phyloP scores from a whole-genome alignment of 2,113 vertebrate species.

The Mormoops blainvillei region DNA sequence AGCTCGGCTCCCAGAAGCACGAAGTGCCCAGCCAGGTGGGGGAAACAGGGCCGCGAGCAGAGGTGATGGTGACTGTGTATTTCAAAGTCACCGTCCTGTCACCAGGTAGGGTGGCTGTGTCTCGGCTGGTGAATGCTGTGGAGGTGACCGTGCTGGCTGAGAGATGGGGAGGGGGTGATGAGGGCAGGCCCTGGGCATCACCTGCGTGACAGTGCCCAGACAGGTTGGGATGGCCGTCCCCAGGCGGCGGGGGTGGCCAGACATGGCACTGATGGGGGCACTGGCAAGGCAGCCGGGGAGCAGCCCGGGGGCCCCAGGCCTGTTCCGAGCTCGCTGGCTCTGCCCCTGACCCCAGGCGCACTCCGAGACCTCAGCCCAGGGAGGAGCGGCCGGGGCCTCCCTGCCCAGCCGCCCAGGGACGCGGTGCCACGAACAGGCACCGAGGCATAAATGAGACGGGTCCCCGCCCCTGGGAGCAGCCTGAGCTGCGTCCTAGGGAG shows the following conservation, averaged over 20 bases:
- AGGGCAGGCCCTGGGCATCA: background rate
- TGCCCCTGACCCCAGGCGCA: background rate
- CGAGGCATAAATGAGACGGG: fast-evolving
- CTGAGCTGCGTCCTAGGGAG: background rate
- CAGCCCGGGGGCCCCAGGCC: background rate
- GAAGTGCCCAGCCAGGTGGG: fast-evolving
- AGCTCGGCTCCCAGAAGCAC: background rate
- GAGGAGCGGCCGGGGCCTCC: too few species aligned
- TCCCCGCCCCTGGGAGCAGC: too few species aligned
- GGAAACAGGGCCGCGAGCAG: background rate
- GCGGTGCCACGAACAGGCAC: fast-evolving
- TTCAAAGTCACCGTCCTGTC: background rate
- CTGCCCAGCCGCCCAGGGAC: background rate
- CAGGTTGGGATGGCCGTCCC: too few species aligned
- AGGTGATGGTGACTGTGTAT: background rate
- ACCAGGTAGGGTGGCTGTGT: fast-evolving
- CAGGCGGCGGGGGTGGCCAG: background rate
- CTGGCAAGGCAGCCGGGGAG: background rate
- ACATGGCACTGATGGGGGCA: fast-evolving
- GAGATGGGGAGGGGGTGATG: fast-evolving
- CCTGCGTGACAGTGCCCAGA: fast-evolving
- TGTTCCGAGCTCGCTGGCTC: fast-evolving
- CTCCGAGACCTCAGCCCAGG: background rate
- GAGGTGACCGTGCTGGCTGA: background rate
- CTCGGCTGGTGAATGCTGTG: fast-evolving